Percentiles rank a stretch among this genome's conserved stretches.
Conservation (phyloP, 2,797 vertebrate species). For the Smutsia gigantea region DNA sequence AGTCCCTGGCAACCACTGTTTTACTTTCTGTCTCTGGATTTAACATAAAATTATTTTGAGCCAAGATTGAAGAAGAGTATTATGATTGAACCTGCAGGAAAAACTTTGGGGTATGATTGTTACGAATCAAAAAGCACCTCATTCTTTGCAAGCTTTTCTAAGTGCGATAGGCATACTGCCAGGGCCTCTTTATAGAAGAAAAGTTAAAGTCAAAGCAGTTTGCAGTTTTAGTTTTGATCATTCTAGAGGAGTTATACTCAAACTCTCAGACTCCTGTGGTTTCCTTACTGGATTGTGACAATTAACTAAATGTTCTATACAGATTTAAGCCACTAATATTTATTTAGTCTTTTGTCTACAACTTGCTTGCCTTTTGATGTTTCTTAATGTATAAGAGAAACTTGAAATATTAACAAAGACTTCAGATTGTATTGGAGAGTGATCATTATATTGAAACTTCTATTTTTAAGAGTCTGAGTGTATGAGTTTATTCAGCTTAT, state of each 20-base stretch:
- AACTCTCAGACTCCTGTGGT: background rate
- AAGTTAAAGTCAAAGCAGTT: background rate
- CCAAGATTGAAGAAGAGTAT: background rate
- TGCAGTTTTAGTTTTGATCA: slow-evolving; percentile 12
- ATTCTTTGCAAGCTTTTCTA: slow-evolving; percentile 44
- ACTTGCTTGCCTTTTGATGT: slow-evolving; percentile 29
- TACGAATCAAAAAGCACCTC: slow-evolving; percentile 41
- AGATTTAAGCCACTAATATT: background rate
- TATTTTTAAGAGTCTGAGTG: slow-evolving; percentile 9
- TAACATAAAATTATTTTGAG: slow-evolving; percentile 31
- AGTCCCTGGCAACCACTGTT: background rate
- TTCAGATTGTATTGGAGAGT: slow-evolving; percentile 15
- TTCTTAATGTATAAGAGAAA: slow-evolving; percentile 47
- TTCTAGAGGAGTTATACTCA: background rate
- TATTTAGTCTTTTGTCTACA: background rate
- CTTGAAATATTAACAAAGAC: background rate
- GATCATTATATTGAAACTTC: slow-evolving; percentile 15
- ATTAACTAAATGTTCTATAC: slow-evolving; percentile 32
- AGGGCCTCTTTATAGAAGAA: background rate
- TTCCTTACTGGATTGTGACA: slow-evolving; percentile 2
- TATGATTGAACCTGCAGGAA: background rate
- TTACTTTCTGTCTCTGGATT: slow-evolving; percentile 38
- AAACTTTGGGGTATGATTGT: slow-evolving; percentile 3
- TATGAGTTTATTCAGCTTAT: slow-evolving; percentile 12
- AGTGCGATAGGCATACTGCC: background rate